These are phyloP conservation scores for Neotragus moschatus DNA, from an alignment of 2,113 vertebrate genomes.

Conservation along the genomic window DNA sequence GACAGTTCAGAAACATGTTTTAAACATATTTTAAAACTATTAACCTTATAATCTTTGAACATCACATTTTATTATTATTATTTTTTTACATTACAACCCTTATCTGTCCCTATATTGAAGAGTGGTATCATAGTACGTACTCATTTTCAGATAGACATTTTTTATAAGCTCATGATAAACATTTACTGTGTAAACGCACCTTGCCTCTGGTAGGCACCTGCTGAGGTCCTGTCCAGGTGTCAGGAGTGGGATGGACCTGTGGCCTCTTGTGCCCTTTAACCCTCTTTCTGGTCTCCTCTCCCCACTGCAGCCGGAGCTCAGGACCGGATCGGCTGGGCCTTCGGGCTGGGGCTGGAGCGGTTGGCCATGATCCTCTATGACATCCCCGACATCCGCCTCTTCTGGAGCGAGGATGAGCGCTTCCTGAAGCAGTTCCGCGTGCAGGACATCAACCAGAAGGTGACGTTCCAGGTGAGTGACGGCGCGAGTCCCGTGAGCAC, in stretches of 20 bases:
- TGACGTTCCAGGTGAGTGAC: constrained; percentile 89
- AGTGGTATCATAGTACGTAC: background rate
- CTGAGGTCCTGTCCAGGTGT: background rate
- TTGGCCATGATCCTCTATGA: constrained; percentile 93
- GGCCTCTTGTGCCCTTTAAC: background rate
- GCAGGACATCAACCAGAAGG: constrained; percentile 82
- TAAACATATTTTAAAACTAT: background rate
- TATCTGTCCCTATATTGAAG: background rate
- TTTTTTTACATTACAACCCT: background rate
- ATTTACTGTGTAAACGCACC: background rate
- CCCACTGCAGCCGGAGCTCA: constrained; percentile 86
- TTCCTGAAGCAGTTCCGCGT: constrained; percentile 91
- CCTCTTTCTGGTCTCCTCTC: background rate
- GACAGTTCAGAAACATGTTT: background rate
- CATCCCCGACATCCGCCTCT: constrained; percentile 95
- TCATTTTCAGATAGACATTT: background rate
- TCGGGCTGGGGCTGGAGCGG: constrained; percentile 93
- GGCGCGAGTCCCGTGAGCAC: background rate
- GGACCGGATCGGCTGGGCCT: constrained; percentile 93
- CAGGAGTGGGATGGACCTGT: background rate
- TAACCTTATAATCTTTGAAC: background rate
- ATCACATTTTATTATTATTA: background rate
- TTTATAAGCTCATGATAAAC: background rate
- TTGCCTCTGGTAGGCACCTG: accelerated
- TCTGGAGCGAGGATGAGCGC: constrained; percentile 94